phyloP scores from a whole-genome alignment of 2,797 vertebrate species.

The Hydrocynus forskahlii region DNA sequence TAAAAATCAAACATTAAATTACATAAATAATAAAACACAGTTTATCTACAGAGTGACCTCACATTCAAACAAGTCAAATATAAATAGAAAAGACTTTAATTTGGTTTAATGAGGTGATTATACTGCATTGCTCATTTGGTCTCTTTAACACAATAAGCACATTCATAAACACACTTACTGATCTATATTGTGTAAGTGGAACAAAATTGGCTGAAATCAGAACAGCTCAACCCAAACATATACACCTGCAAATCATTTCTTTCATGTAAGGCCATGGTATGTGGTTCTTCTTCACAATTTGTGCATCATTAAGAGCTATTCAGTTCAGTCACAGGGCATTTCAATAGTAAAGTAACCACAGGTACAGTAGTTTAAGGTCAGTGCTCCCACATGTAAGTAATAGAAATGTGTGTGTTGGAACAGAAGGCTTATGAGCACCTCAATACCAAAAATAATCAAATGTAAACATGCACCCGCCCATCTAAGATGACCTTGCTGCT shows the following conservation, averaged over 20 bases:
- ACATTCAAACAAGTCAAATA: slow-evolving; percentile 15
- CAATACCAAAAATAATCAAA: slow-evolving; percentile 24
- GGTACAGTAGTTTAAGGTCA: neutral
- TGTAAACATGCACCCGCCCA: slow-evolving; percentile 33
- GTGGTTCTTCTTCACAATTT: neutral
- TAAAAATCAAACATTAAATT: slow-evolving; percentile 38
- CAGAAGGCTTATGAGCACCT: slow-evolving; percentile 5
- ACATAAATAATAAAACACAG: slow-evolving; percentile 46
- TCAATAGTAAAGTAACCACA: neutral
- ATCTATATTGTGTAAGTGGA: neutral
- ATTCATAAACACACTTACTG: neutral
- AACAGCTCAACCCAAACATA: no score
- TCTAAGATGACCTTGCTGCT: slow-evolving; percentile 4
- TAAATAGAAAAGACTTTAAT: slow-evolving; percentile 38
- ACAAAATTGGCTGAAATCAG: neutral
- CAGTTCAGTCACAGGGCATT: slow-evolving; percentile 7
- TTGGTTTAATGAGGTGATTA: slow-evolving; percentile 11
- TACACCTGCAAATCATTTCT: neutral
- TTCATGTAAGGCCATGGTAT: neutral
- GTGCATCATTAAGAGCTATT: neutral
- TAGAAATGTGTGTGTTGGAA: neutral
- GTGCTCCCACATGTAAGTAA: neutral
- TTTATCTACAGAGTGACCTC: neutral
- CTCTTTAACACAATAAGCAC: neutral
- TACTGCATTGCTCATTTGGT: neutral